These are phyloP conservation scores for Siniperca obscura DNA, from an alignment of 2,797 vertebrate genomes.

Conservation along the genomic window DNA sequence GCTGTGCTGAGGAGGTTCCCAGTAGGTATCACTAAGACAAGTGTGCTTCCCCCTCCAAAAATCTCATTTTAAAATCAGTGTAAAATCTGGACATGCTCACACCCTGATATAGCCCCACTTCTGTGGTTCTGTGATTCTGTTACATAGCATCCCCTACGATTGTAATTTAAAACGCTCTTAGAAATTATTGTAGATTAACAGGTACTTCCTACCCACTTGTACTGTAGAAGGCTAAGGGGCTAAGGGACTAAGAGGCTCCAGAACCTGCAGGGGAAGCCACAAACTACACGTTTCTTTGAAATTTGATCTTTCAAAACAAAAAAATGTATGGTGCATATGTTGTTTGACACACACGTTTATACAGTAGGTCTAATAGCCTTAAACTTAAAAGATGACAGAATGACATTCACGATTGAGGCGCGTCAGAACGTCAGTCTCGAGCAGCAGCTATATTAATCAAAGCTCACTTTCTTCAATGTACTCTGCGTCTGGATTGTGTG, in stretches of 20 bases:
- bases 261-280: background rate
- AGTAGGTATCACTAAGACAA: constrained; percentile 59
- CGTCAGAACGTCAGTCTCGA: background rate
- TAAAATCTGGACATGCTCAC: background rate
- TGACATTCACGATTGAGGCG: too few relatives aligned
- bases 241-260: background rate
- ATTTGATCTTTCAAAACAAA: background rate
- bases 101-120: background rate
- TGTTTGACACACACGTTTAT: too few relatives aligned
- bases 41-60: background rate
- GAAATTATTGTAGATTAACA: background rate
- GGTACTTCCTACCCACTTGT: background rate
- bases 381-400: too few relatives aligned
- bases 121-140: too few relatives aligned
- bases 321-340: background rate
- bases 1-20: constrained; percentile 44
- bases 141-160: background rate
- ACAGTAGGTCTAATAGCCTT: background rate
- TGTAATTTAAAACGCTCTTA: background rate
- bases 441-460: background rate
- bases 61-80: background rate
- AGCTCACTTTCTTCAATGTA: constrained; percentile 3
- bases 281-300: background rate
- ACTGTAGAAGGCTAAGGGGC: background rate
- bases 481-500: constrained; percentile 5